These are phyloP conservation scores for Chesias legatella DNA, from an alignment of 2,888 invertebrate species.

Conservation along the genomic window DNA sequence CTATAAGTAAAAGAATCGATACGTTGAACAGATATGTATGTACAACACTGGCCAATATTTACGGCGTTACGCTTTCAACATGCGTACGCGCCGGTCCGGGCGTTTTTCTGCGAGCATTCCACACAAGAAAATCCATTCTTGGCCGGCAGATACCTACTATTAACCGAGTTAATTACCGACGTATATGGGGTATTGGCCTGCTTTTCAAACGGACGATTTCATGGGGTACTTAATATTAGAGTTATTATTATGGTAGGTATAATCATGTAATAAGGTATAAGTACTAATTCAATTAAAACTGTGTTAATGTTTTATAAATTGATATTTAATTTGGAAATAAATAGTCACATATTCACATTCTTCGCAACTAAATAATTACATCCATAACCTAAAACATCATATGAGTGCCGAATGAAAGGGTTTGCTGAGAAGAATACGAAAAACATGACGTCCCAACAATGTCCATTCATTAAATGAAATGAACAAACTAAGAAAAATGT, in stretches of 20 bases:
- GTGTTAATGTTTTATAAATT: too few species aligned
- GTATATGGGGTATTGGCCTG: conserved; percentile 53
- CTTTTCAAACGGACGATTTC: conserved; percentile 34
- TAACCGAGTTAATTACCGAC: conserved; percentile 68
- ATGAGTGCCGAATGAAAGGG: too few species aligned
- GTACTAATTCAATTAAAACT: too few species aligned
- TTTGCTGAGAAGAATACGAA: too few species aligned
- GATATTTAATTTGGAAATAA: too few species aligned
- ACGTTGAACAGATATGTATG: not conserved
- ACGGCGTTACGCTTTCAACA: conserved; percentile 68
- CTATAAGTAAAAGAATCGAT: too few species aligned
- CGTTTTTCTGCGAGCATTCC: conserved; percentile 67
- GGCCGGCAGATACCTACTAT: conserved; percentile 40
- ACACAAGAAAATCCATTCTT: conserved; percentile 60
- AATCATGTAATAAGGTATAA: not conserved
- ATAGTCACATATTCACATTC: too few species aligned
- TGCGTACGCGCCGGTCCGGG: conserved; percentile 52
- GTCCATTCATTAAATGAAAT: too few species aligned
- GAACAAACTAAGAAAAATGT: too few species aligned
- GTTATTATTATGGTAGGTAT: conserved; percentile 13
- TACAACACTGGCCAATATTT: not conserved
- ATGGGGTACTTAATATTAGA: conserved; percentile 4
- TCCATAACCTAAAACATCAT: too few species aligned
- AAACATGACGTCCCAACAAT: too few species aligned
- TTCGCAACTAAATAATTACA: too few species aligned